Conservation (phyloP, 35 echinoderm and acorn worm species). For the Hemicentrotus pulcherrimus region DNA sequence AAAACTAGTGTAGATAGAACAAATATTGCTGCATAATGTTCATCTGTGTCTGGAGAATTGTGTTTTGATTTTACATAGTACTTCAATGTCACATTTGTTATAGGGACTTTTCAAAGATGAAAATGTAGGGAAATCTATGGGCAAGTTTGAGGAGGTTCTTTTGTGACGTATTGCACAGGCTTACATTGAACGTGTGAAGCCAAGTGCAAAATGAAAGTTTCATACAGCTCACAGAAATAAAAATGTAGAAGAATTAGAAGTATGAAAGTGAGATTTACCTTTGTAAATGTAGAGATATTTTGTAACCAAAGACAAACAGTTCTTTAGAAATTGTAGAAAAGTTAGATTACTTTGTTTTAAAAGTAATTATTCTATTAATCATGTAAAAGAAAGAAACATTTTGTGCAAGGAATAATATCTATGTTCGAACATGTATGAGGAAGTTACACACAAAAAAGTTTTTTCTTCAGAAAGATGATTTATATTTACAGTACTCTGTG, state of each 20-base stretch:
- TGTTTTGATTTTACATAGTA: neutral
- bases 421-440: neutral
- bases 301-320: constrained; percentile 3
- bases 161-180: neutral
- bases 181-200: neutral
- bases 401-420: neutral
- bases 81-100: neutral
- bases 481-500: constrained; percentile 27
- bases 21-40: neutral
- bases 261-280: neutral
- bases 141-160: neutral
- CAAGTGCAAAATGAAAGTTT: neutral
- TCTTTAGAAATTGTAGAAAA: neutral
- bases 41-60: neutral
- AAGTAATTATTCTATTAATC: neutral
- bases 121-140: neutral
- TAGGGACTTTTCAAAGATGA: neutral
- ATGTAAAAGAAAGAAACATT: neutral
- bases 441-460: neutral
- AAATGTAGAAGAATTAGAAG: neutral
- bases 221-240: neutral
- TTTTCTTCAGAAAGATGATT: neutral
- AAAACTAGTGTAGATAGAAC: neutral
- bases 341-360: neutral
- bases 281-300: constrained; percentile 7